A percentile compares a stretch with the other conserved stretches of the same genome.
Conservation (phyloP, 2,797 vertebrate species). For the Rhinophrynus dorsalis region DNA sequence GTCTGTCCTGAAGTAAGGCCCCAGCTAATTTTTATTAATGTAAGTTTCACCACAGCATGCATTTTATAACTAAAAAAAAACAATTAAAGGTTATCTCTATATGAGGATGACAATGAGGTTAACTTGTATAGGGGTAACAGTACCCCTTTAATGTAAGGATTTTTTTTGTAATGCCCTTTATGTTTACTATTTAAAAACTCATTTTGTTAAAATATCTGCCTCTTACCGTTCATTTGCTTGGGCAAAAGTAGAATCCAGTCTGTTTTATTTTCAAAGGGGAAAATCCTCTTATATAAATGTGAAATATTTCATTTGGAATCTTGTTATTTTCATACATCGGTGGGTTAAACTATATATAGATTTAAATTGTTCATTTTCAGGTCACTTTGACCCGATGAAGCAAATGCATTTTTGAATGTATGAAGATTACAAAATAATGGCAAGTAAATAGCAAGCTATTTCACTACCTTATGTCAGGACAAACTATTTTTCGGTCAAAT, state of each 20-base stretch:
- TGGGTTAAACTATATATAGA: neutral
- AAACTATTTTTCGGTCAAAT: neutral
- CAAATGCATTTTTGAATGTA: neutral
- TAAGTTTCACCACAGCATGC: too few relatives aligned
- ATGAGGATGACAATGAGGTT: too few relatives aligned
- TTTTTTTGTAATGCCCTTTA: too few relatives aligned
- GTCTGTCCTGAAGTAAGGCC: too few relatives aligned
- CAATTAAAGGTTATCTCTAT: too few relatives aligned
- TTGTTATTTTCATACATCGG: neutral
- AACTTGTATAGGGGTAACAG: too few relatives aligned
- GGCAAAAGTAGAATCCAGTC: neutral
- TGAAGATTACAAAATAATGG: neutral
- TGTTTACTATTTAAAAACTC: too few relatives aligned
- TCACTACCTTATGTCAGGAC: neutral
- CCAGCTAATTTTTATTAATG: too few relatives aligned
- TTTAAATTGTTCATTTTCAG: neutral
- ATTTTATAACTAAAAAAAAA: too few relatives aligned
- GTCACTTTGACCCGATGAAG: constrained; percentile 18
- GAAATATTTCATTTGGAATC: too few relatives aligned
- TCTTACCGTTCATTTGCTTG: neutral
- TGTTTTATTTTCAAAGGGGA: neutral
- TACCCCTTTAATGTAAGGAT: too few relatives aligned
- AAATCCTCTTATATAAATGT: neutral
- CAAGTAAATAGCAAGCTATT: neutral
- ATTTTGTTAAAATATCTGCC: neutral